phyloP scores from a whole-genome alignment of 37 sponge, comb jelly and placozoan species.

The Oopsacas minuta region DNA sequence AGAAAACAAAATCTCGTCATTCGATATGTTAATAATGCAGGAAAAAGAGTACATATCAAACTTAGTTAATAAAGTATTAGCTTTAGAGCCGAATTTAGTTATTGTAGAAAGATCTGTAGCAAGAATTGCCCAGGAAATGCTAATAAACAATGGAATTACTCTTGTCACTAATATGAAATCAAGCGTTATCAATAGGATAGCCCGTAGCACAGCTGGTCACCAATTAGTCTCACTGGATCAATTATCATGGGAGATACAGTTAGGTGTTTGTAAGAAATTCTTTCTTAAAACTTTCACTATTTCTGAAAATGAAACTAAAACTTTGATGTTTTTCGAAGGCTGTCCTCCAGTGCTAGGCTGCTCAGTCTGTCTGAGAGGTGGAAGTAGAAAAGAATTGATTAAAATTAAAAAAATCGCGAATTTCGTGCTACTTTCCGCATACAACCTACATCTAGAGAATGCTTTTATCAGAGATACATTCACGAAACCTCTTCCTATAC shows the following conservation, averaged over 20 bases:
- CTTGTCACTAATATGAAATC: conserved; percentile 77
- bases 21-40: conserved; percentile 70
- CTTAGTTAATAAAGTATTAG: conserved; percentile 46
- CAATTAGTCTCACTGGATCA: conserved; percentile 63
- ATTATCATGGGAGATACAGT: conserved; percentile 43
- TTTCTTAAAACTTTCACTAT: conserved; percentile 46
- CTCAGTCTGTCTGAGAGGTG: conserved; percentile 67
- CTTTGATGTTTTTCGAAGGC: conserved; percentile 79
- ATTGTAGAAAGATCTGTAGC: conserved; percentile 80
- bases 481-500: conserved; percentile 30
- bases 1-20: conserved; percentile 62
- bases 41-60: conserved; percentile 76
- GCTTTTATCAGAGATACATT: conserved; percentile 46
- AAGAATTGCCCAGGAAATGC: conserved; percentile 68
- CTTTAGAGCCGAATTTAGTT: conserved; percentile 61
- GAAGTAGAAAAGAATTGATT: conserved; percentile 30
- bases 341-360: conserved; percentile 59
- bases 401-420: conserved; percentile 65
- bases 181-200: conserved; percentile 61
- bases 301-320: conserved; percentile 53
- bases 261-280: conserved; percentile 78
- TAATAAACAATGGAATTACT: conserved; percentile 58
- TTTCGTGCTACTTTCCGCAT: conserved; percentile 50
- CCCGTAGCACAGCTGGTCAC: conserved; percentile 57
- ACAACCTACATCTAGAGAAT: conserved; percentile 64